Evolutionary conservation across 2,888 invertebrate species (phyloP), one percentile per base, ranked within the genome.

Genomic region (Biston betularia): DNA sequence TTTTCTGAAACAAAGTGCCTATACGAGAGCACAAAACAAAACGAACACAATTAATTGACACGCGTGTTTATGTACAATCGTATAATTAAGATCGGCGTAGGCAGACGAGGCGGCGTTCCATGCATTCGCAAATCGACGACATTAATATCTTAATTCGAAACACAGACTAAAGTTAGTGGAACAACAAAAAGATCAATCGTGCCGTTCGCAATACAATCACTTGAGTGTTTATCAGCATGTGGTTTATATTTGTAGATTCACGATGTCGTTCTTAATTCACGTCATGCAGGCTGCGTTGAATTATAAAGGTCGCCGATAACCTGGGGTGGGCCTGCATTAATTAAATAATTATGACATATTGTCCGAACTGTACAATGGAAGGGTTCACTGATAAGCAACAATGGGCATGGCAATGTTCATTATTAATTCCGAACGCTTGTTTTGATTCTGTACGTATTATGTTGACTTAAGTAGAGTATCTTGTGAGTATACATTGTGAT

Each of bases 291-390:
- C 50, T 62, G 55, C 44, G 49, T 53, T 62, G 67, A 68, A 63
- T 67, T 63, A 66, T 65, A 84, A 79, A 86, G 84, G 79, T 49
- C 56, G 56, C 79, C 87, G 73, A 91, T 92, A 92, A 89, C 88
- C 88, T 81, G 77, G 80, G 81, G 81, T 79, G 79, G 88, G 87
- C 81, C 84, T 84, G 89, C 86, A 91, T 92, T 92, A 91, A 93
- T 92, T 92, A 91, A 92, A 90, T 92, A 92, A 92, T 93, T 92
- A 92, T 90, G 90, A 91, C 92, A 91, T 91, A 93, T 92, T 92
- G 91, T 92, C 81, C 82, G 88, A 86, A 85, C 87, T 76, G 84
- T 88, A 88, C 87, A 89, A 91, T 90, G 85, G 85, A 79, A 86
- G 88, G 89, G 89, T 79, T 85, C 75, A 61, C 83, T 84, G 93